These are phyloP conservation scores for Botrylloides violaceus DNA, from an alignment of 23 tunicate species.

Conservation along the genomic window DNA sequence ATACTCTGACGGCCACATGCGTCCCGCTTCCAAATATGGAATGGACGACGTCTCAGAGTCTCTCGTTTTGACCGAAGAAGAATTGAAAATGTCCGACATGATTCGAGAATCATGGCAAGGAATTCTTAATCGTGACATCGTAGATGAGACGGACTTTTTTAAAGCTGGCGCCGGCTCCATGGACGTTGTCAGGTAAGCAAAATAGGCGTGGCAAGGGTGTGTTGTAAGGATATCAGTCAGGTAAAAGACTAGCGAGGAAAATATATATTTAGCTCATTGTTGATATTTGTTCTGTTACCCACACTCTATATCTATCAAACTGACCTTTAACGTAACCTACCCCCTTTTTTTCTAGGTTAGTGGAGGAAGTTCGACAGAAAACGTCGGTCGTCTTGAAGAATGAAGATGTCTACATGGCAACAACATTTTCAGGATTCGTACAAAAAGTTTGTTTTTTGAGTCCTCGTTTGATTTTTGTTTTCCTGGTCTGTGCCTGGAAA, in stretches of 20 bases:
- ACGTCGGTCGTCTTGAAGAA: conserved; percentile 62
- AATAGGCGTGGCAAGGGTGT: no score
- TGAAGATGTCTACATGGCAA: conserved; percentile 95
- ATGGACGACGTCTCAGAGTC: conserved; percentile 66
- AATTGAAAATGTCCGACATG: conserved; percentile 38
- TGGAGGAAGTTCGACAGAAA: conserved; percentile 83
- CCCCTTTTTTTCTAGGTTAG: conserved; percentile 32
- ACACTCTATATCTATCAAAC: no score
- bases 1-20: conserved; percentile 78
- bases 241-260: no score
- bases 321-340: neutral
- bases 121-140: conserved; percentile 66
- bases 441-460: conserved; percentile 78
- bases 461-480: no score
- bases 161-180: conserved; percentile 93
- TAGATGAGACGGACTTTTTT: conserved; percentile 74
- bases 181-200: conserved; percentile 90
- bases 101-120: conserved; percentile 71
- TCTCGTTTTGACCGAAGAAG: conserved; percentile 71
- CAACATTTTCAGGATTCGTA: conserved; percentile 64
- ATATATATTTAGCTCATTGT: no score
- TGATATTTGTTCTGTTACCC: no score
- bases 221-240: no score
- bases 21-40: conserved; percentile 72
- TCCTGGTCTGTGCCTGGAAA: no score